Evolutionary conservation across 2,888 invertebrate genomes (phyloP), one percentile per base, ranked within the genome.

Genomic region (Prenolepis imparis): DNA sequence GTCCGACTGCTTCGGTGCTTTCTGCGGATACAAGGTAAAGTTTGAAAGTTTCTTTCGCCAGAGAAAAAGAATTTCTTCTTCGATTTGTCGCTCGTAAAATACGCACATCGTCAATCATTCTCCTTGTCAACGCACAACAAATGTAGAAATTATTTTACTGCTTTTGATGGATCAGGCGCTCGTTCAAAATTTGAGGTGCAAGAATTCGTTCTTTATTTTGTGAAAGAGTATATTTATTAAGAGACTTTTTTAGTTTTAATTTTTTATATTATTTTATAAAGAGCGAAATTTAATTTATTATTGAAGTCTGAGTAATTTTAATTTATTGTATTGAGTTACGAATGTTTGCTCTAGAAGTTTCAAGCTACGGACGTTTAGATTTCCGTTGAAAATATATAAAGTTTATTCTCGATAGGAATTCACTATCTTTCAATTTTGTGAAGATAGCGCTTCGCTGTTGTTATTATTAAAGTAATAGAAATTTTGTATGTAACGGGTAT

Each of bases 1-100:
- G 85, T 59, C 85, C 85, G 83, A 87, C 85, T 82, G 82, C 78
- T 77, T 77, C 75, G 82, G 70, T 75, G 82, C 87, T 89, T 84
- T 84, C 86, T 80, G 80, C 78, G 39, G 68, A 68, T 67, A 81
- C 74, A 88, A 64, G 41, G 11, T 52, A 24, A 66, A 59, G 81
- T 41, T 64, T 18, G 28, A 18, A 78, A 78, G 68, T 78, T 78
- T 77, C 41, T 36, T 6, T 21, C 24, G 3, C 15, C 52, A 8
- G 57, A 11, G 67, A 41, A 78, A 57, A 67, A 78, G 57, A n/a
- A n/a, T n/a, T n/a, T 32, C 55, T 44, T 18, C 21, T 67, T 78
- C 67, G 67, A 78, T 67, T 59, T 59, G 57, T 57, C 32, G 41
- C 41, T 32, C 32, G 28, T 15, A 21, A 57, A 67, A 44, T 64